Base-by-base conservation (phyloP, 2,113 vertebrate genomes). In the Andinoacara biseriatus region DNA sequence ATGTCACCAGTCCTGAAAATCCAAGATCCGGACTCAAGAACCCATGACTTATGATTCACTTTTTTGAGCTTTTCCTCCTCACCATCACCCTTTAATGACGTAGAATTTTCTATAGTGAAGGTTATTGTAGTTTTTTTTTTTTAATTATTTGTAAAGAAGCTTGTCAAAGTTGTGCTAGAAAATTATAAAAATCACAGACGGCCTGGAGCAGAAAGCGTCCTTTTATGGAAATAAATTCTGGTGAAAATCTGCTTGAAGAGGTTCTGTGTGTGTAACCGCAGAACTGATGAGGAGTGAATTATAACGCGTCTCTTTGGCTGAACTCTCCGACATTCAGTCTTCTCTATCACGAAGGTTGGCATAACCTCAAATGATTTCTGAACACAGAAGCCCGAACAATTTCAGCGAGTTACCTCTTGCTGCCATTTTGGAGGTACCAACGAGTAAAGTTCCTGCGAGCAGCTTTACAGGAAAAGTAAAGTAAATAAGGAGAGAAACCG, bases 401-500 rank as follows among this genome's bases (percentile, higher is more conserved):
- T 78, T 62, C 29, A 40, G 29, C 52, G 49, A 62, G 40, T 79
- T 79, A 29, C 61, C 78, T 76, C 78, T 82, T 81, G 84, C 84
- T 88, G 86, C 72, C 72, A 56, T 81, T 82, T 89, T 76, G 72
- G 85, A 91, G 75, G 69, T 87, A 62, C 84, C 61, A 20, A 84
- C 38, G 33, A 29, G 78, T 46, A 20, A 86, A 59, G 79, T 46
- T 74, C 80, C 84, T n/a, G 20, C 4, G 43, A 11, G 75, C 80
- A 63, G 74, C 82, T 81, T 80, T 49, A 74, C 49, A 43, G 31
- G 14, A 59, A 83, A 60, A 57, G 29, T 56, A 24, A 76, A 29
- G 35, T 57, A 60, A 77, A 77, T 10, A 63, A 74, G 74, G 14
- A 2, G 31, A 67, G 61, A 67, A 80, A 60, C 18, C 76, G 62